These are phyloP conservation scores for Ctenomys sociabilis DNA, from an alignment of 2,113 vertebrate species.

Conservation along the genomic window DNA sequence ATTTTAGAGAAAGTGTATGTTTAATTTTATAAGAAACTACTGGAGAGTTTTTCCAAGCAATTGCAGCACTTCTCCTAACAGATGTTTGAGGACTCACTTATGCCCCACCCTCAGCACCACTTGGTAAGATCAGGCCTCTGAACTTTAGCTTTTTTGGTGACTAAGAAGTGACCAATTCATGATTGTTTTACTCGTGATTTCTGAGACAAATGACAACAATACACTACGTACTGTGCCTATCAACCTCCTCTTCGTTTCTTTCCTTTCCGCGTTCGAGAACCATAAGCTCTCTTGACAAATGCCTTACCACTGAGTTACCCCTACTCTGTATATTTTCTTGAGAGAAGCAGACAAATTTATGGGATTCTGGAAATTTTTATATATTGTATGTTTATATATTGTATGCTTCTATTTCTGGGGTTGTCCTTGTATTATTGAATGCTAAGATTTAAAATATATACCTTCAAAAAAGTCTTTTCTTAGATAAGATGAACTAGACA, in stretches of 20 bases:
- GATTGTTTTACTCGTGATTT: not conserved
- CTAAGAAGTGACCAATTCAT: not conserved
- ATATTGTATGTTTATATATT: not conserved
- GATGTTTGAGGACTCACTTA: not conserved
- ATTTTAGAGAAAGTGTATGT: not conserved
- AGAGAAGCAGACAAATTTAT: not conserved
- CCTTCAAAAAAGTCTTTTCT: not conserved
- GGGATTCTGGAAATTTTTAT: not conserved
- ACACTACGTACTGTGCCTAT: not conserved
- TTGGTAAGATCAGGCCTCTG: not conserved
- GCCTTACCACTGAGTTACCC: not conserved
- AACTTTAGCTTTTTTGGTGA: not conserved
- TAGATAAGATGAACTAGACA: not conserved
- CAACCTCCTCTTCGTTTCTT: not conserved
- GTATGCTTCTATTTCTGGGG: not conserved
- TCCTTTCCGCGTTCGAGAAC: not conserved
- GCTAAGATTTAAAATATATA: not conserved
- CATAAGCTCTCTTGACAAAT: not conserved
- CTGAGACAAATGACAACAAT: not conserved
- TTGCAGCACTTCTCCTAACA: not conserved
- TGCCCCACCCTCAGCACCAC: not conserved
- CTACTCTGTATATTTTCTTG: not conserved
- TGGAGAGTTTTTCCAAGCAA: not conserved
- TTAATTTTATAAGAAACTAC: not conserved
- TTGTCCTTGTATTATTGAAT: not conserved